Base-by-base conservation (phyloP, 2,888 invertebrate species). In the Globia sparganii region DNA sequence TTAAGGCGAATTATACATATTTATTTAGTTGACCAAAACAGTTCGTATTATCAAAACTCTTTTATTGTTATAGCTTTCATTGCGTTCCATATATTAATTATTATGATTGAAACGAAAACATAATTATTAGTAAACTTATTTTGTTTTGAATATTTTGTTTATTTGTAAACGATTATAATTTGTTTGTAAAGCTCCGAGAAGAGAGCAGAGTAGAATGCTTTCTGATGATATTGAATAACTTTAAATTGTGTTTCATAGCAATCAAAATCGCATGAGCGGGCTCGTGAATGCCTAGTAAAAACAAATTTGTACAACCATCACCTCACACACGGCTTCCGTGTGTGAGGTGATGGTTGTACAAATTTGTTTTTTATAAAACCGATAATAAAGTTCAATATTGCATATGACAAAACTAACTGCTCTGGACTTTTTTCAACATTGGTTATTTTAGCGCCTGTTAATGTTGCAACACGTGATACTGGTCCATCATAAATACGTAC, bases 61-160 rank as follows among this genome's bases (percentile, higher is more conserved):
- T 64, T 56, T 28, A 43, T 75, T 77, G 72, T 74, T 72, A 61
- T 37, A 70, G 65, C 71, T 82, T 84, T 61, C 21, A 21, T 75
- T 68, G 69, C 64, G 73, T 73, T 81, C 82, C 75, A 75, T 68
- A 61, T 77, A 68, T 64, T 40, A 40, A 34, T 43, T 72, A 75
- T 34, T 61, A 18, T 25, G 9, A 66, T 58, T 74, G 37, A 58
- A 69, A 18, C 18, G 40, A 34, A 34, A 34, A 53, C n/a, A n/a
- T n/a, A n/a, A n/a, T n/a, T 43, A 43, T 49, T 67, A 31, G 4
- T 49, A 31, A 37, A 46, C 25, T 31, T 25, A 69, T 64, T 49
- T 70, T 71, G 1, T 64, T 43, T 59, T 72, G 66, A 58, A 80
- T 65, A 75, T 79, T 67, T 46, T 34, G 18, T 40, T 58, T 53